Percentiles rank a stretch among this genome's conserved stretches.
Conservation (phyloP, 64 coral and sea anemone genomes). For the Porites lutea region DNA sequence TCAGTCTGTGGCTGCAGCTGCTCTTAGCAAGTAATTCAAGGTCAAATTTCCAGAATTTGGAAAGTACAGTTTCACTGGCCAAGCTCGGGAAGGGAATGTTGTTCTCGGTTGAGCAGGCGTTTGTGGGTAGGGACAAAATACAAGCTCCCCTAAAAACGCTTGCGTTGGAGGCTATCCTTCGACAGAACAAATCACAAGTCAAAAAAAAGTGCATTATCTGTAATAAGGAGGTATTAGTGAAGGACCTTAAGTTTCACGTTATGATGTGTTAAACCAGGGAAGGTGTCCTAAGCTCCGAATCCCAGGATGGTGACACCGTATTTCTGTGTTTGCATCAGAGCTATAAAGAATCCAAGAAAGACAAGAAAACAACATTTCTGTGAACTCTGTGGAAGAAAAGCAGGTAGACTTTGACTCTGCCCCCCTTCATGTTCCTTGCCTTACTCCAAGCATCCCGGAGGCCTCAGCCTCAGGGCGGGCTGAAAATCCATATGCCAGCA, state of each 20-base stretch:
- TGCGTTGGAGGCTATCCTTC: conserved; percentile 21
- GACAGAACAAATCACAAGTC: background rate
- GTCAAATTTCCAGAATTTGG: no score
- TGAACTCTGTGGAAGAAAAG: no score
- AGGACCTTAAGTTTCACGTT: conserved; percentile 31
- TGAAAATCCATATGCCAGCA: background rate
- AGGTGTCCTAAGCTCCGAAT: background rate
- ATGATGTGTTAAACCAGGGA: conserved; percentile 18
- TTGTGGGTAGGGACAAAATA: background rate
- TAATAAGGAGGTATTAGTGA: conserved; percentile 27
- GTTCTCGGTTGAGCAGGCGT: no score
- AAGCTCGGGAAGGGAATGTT: no score
- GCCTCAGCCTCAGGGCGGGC: background rate
- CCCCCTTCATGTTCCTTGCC: no score
- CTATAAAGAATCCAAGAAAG: background rate
- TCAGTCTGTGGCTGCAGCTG: no score
- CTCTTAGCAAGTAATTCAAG: no score
- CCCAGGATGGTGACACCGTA: conserved; percentile 8
- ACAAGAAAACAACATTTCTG: background rate
- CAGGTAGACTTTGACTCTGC: no score
- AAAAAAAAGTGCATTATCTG: conserved; percentile 22
- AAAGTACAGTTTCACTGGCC: no score
- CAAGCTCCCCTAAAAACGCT: background rate
- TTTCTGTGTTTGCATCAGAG: background rate
- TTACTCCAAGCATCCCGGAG: no score